phyloP scores from a whole-genome alignment of 2,888 invertebrate species.

The Papilio gigon region DNA sequence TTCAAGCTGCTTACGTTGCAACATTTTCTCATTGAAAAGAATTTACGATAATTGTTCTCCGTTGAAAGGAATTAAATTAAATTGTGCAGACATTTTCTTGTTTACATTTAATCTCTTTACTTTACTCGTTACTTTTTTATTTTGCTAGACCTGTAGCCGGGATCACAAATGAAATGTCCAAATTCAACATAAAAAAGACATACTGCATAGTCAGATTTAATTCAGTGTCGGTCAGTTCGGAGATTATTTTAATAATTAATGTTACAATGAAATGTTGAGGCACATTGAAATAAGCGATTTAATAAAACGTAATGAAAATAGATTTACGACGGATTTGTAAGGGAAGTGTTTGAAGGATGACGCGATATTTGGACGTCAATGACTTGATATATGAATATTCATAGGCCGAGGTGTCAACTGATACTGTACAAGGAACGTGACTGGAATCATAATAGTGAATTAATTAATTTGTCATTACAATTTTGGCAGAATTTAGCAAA shows the following conservation, averaged over 20 bases:
- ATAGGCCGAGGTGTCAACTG: conserved; percentile 55
- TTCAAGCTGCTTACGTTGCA: conserved; percentile 7
- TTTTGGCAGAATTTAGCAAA: conserved; percentile 31
- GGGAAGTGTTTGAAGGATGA: conserved; percentile 40
- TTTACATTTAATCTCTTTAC: background rate
- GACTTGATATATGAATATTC: conserved; percentile 61
- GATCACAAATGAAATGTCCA: too few species aligned
- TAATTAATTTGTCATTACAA: conserved; percentile 46
- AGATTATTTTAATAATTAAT: background rate
- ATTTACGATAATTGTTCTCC: conserved; percentile 37
- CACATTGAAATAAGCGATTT: conserved; percentile 15
- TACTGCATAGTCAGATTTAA: too few species aligned
- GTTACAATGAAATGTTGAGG: background rate
- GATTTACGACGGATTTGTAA: conserved; percentile 46
- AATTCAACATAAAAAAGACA: too few species aligned
- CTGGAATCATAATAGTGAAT: conserved; percentile 51
- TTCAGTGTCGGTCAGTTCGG: background rate
- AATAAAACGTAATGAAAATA: conserved; percentile 39
- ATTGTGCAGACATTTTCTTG: background rate
- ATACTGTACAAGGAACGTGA: conserved; percentile 55
- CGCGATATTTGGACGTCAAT: conserved; percentile 44
- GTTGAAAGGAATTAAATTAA: conserved; percentile 20
- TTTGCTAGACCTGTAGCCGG: too few species aligned
- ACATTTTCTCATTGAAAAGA: conserved; percentile 30
- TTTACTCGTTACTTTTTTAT: background rate